phyloP scores from a whole-genome alignment of 2,113 vertebrate species.

The Monopterus albus region DNA sequence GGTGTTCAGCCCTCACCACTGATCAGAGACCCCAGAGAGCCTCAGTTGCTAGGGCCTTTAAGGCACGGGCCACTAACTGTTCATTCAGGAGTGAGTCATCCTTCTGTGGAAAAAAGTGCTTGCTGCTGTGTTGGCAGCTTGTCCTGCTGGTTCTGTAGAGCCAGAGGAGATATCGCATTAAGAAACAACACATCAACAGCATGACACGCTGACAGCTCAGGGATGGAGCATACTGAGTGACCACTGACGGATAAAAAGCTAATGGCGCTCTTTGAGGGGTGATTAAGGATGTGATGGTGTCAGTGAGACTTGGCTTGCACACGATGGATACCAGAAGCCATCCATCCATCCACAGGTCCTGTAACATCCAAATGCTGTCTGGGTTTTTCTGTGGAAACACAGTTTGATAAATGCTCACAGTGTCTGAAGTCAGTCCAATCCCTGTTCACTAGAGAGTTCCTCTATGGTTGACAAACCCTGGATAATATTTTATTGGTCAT shows the following conservation, averaged over 20 bases:
- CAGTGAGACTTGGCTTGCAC: conserved; percentile 12
- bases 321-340: conserved; percentile 1
- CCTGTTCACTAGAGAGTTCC: background rate
- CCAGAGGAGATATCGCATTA: conserved; percentile 42
- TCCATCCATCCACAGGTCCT: background rate
- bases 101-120: conserved; percentile 47
- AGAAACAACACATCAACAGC: conserved; percentile 43
- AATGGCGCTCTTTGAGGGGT: conserved; percentile 7
- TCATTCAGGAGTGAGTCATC: conserved; percentile 56
- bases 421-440: background rate
- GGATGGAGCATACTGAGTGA: conserved; percentile 8
- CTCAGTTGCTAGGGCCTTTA: conserved; percentile 44
- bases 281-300: conserved; percentile 25
- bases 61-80: conserved; percentile 63
- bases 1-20: conserved; percentile 26
- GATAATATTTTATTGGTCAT: background rate
- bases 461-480: background rate
- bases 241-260: background rate
- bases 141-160: conserved; percentile 27
- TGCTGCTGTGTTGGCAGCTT: conserved; percentile 35
- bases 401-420: conserved; percentile 1
- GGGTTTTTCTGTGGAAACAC: conserved; percentile 24
- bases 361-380: conserved; percentile 4
- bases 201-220: conserved; percentile 13
- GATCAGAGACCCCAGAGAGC: conserved; percentile 46